Evolutionary conservation across 2,797 vertebrate species (phyloP), one percentile per base, ranked within the genome.

Genomic region (Brachyalestes nurse): DNA sequence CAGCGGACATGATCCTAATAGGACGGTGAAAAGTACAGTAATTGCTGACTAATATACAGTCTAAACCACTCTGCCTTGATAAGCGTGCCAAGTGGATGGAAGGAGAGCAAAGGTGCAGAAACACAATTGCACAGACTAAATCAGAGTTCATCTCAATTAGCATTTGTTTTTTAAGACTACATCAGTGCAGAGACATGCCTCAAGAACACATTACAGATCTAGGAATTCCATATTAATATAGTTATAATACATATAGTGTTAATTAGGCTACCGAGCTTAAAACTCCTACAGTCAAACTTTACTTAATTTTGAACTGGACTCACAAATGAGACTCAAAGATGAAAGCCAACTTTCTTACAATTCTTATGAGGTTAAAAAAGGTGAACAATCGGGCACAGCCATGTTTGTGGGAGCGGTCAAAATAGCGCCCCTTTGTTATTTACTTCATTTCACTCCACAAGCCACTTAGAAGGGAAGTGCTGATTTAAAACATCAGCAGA

Each of bases 31-130:
- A 79, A 79, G 81, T 70, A 79, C 57, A 23, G 51, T 78, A 83
- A 83, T 47, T 79, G 80, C 80, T 82, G 80, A 82, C 60, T 78
- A 67, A 82, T 82, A 73, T 77, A 73, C 45, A 66, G 45, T 55
- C 67, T 58, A 66, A 67, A 78, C 40, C 71, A 72, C 72, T 74
- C 72, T 60, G 57, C 72, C 60, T 45, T 74, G 34, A 58, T 60
- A 60, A 60, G 25, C 45, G 72, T 65, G 75, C 72, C 82, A 75
- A 62, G 58, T 62, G 45, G 72, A 79, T 64, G 40, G 64, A 75
- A 62, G 49, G 34, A 75, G 51, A 55, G 13, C 53, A 65, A 79
- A 49, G 13, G 69, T 66, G 61, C 60, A 14, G 38, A 66, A 72
- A 77, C 21, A 19, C 23, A 2, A 38, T 67, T 4, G 14, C 1